Evolutionary conservation across 2,113 vertebrate species (phyloP).

Genomic region (Oreochromis aureus): DNA sequence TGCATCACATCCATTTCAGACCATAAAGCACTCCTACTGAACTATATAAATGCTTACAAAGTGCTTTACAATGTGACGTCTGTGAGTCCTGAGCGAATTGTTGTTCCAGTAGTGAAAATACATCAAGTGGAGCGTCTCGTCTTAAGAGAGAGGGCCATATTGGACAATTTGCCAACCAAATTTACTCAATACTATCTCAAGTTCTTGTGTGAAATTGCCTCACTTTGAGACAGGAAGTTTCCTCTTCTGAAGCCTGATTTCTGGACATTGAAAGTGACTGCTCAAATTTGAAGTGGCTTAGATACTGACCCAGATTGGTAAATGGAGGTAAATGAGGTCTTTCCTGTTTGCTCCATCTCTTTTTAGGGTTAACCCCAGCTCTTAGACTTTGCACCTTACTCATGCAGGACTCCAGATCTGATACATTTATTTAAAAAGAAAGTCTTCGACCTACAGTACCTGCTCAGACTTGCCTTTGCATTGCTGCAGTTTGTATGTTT

Average conservation of each 20-base stretch:
- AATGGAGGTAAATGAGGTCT: not conserved
- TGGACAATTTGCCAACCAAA: not conserved
- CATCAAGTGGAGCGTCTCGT: not conserved
- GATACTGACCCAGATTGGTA: not conserved
- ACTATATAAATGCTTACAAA: not conserved
- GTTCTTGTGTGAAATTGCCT: not conserved
- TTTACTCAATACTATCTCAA: accelerated
- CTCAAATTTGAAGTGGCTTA: accelerated
- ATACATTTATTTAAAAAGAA: not conserved
- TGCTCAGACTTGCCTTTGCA: not conserved
- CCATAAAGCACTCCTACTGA: not conserved
- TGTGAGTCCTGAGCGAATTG: not conserved
- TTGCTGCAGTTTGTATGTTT: not conserved
- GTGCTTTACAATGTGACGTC: not conserved
- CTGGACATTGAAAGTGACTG: not conserved
- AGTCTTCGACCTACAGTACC: not conserved
- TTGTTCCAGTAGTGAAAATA: not conserved
- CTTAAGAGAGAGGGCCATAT: accelerated
- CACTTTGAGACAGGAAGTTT: not conserved
- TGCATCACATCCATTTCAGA: not conserved
- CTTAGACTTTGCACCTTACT: not conserved
- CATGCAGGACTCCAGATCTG: not conserved
- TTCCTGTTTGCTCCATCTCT: accelerated
- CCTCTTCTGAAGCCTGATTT: not conserved
- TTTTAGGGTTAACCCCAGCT: not conserved